phyloP scores from a whole-genome alignment of 2,888 invertebrate species.

The Cyaniris semiargus region DNA sequence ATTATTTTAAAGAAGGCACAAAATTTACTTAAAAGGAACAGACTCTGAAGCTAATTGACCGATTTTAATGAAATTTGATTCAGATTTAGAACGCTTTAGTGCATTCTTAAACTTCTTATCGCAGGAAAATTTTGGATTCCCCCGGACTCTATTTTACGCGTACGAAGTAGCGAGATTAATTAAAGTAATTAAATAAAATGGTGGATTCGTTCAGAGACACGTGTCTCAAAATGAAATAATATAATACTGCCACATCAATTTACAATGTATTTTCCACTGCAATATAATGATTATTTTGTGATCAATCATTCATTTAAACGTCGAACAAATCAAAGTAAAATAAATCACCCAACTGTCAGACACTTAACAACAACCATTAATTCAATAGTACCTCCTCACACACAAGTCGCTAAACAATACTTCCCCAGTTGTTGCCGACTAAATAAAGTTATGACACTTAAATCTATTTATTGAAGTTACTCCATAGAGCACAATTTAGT shows the following conservation, averaged over 20 bases:
- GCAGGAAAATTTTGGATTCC: too few relatives aligned
- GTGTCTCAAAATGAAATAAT: not conserved
- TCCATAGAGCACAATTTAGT: slow-evolving; percentile 6
- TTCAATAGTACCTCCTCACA: not conserved
- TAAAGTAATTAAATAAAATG: too few relatives aligned
- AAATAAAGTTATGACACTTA: slow-evolving; percentile 22
- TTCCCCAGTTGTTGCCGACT: not conserved
- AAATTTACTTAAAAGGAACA: too few relatives aligned
- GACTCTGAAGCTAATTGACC: too few relatives aligned
- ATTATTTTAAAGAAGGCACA: too few relatives aligned
- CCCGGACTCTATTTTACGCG: too few relatives aligned
- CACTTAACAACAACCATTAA: slow-evolving; percentile 18
- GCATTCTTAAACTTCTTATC: too few relatives aligned
- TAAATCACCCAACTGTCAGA: slow-evolving; percentile 26
- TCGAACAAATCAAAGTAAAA: slow-evolving; percentile 20
- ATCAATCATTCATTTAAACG: slow-evolving; percentile 8
- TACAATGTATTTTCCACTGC: not conserved
- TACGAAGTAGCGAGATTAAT: too few relatives aligned
- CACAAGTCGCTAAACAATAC: slow-evolving; percentile 9
- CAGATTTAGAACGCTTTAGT: too few relatives aligned
- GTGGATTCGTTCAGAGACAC: too few relatives aligned
- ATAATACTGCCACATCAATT: not conserved
- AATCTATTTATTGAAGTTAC: slow-evolving; percentile 23
- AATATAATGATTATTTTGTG: not conserved
- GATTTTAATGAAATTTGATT: too few relatives aligned